phyloP scores from a whole-genome alignment of 1,140 invertebrate genomes.

The Mya arenaria region DNA sequence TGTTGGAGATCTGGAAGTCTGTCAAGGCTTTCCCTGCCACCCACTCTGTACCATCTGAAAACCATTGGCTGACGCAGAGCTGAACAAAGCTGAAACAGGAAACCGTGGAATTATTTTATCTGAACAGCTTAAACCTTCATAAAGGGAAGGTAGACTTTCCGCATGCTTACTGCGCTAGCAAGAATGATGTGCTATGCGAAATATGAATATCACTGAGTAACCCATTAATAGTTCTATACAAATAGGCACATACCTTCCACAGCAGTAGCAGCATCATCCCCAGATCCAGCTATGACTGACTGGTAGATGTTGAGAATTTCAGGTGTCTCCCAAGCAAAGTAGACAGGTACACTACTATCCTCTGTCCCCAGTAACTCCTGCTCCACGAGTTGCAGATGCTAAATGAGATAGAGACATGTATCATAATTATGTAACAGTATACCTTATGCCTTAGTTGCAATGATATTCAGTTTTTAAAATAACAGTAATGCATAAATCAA shows the following conservation, averaged over 20 bases:
- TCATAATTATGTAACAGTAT: too few relatives aligned
- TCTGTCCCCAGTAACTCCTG: conserved; percentile 88
- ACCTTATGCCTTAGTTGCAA: too few relatives aligned
- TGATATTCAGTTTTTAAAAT: too few relatives aligned
- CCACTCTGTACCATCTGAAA: conserved; percentile 92
- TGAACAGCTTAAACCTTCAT: too few relatives aligned
- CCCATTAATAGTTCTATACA: too few relatives aligned
- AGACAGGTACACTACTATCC: conserved; percentile 93
- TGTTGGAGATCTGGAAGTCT: conserved; percentile 91
- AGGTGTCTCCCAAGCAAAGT: conserved; percentile 89
- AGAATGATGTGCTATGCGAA: too few relatives aligned
- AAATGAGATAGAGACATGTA: too few relatives aligned
- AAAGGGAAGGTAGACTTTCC: too few relatives aligned
- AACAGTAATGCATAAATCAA: too few relatives aligned
- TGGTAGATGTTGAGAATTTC: conserved; percentile 89
- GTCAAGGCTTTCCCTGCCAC: conserved; percentile 85
- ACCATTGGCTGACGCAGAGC: conserved; percentile 94
- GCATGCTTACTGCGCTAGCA: too few relatives aligned
- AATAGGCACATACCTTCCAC: conserved; percentile 84
- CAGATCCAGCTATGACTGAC: conserved; percentile 85
- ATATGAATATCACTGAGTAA: too few relatives aligned
- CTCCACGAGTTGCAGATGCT: conserved; percentile 91
- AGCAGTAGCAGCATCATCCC: conserved; percentile 85
- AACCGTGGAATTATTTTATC: too few relatives aligned
- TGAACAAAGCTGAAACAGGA: conserved; percentile 86